Evolutionary conservation across 1,140 invertebrate genomes (phyloP).

Genomic region (Drosophila bifasciata): DNA sequence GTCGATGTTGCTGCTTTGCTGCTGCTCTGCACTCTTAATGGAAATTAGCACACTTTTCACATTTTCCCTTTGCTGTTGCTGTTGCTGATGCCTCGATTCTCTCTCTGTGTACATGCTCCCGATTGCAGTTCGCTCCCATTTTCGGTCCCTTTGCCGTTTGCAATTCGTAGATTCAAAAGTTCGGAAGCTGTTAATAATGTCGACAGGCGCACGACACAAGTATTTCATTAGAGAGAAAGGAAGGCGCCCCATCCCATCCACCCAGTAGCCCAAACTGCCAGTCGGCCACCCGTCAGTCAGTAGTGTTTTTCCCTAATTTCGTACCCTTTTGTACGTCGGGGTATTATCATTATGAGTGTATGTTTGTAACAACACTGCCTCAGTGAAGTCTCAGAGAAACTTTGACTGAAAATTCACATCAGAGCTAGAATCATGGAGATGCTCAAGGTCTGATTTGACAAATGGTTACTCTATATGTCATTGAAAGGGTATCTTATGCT

Average conservation of each 20-base stretch:
- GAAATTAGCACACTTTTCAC: slow-evolving; percentile 74
- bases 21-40: slow-evolving; percentile 45
- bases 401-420: no score
- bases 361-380: neutral
- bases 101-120: slow-evolving; percentile 21
- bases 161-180: slow-evolving; percentile 71
- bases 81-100: neutral
- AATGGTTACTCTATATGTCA: no score
- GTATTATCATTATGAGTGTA: no score
- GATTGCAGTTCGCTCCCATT: slow-evolving; percentile 47
- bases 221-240: slow-evolving; percentile 71
- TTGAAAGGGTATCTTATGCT: no score
- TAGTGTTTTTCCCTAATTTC: slow-evolving; percentile 37
- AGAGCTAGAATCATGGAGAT: no score
- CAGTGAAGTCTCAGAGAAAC: neutral
- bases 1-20: slow-evolving; percentile 7
- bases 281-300: slow-evolving; percentile 15
- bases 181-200: slow-evolving; percentile 80
- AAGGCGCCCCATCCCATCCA: slow-evolving; percentile 24
- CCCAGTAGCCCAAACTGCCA: slow-evolving; percentile 8
- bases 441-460: no score
- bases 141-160: slow-evolving; percentile 19
- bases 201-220: slow-evolving; percentile 78
- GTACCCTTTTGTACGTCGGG: no score
- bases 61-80: slow-evolving; percentile 50